phyloP scores from a whole-genome alignment of 2,888 invertebrate genomes.

The Helobdella robusta region DNA sequence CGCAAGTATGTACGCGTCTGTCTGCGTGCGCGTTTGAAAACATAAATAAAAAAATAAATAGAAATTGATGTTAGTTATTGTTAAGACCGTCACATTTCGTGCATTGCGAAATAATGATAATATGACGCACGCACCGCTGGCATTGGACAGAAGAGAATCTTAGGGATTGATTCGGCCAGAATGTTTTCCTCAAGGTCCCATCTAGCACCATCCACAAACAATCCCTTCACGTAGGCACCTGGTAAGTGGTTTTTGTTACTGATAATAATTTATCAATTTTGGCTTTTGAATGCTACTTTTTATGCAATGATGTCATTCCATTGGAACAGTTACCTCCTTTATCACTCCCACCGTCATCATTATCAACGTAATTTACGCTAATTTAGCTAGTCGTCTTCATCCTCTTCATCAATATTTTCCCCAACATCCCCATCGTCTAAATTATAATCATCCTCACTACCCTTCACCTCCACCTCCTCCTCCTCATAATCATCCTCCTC shows the following conservation, averaged over 20 bases:
- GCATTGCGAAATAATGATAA: too few species aligned
- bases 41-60: too few species aligned
- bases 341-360: background rate
- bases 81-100: too few species aligned
- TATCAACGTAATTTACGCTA: too few species aligned
- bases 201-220: conserved; percentile 50
- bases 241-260: conserved; percentile 12
- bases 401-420: background rate
- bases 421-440: background rate
- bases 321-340: too few species aligned
- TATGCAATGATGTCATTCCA: too few species aligned
- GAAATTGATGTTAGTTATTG: too few species aligned
- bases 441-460: background rate
- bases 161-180: conserved; percentile 71
- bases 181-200: conserved; percentile 49
- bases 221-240: conserved; percentile 51
- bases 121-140: conserved; percentile 54
- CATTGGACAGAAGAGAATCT: conserved; percentile 70
- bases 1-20: too few species aligned
- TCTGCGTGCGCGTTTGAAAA: too few species aligned
- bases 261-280: too few species aligned
- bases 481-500: background rate
- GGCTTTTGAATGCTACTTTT: too few species aligned
- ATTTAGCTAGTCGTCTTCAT: background rate
- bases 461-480: conserved; percentile 2